Evolutionary conservation across 2,888 invertebrate species (phyloP), one percentile per base, ranked within the genome.

Genomic region (Sminthurides aquaticus): DNA sequence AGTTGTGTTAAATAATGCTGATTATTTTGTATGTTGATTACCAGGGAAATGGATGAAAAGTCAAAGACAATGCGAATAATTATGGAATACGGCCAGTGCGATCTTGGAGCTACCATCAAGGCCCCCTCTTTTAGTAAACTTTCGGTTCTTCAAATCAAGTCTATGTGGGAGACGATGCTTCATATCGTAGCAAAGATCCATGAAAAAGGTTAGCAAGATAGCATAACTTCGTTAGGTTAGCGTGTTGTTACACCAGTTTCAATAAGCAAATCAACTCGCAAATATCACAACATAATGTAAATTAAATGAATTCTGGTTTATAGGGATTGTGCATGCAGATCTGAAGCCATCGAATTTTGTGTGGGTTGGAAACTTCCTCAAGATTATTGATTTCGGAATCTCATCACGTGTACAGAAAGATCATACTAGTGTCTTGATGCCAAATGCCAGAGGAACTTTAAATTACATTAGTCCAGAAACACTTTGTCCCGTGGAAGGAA

Each of bases 401-500:
- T 91, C 97, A 57, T 90, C 91, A 57, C 86, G 88, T 60, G 85
- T 97, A 72, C 88, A 90, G 74, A 83, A 84, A 64, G 94, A 97
- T 79, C 89, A 88, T 78, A 97, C 96, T 0, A 91, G 90, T 76
- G 89, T 95, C 65, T 84, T 90, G 60, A 91, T 90, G 78, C 84
- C 89, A 75, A 86, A 85, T 73, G 86, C 88, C 69, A 86, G 88
- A 64, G 97, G 97, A 58, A 95, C 97, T 0, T 87, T 90, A 77
- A 94, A 93, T 79, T 98, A 94, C 79, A 96, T 98, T 80, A 93
- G 95, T 78, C 97, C 97, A 0, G 97, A 98, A 82, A 91, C 92
- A 57, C 81, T 94, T 55, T 73, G 64, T 24, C 69, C 61, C 1
- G 71, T 48, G 5, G 48, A 49, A 2, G 73, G 73, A 3, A 67